Conservation (phyloP, 2,113 vertebrate genomes). For the Hoplias malabaricus region DNA sequence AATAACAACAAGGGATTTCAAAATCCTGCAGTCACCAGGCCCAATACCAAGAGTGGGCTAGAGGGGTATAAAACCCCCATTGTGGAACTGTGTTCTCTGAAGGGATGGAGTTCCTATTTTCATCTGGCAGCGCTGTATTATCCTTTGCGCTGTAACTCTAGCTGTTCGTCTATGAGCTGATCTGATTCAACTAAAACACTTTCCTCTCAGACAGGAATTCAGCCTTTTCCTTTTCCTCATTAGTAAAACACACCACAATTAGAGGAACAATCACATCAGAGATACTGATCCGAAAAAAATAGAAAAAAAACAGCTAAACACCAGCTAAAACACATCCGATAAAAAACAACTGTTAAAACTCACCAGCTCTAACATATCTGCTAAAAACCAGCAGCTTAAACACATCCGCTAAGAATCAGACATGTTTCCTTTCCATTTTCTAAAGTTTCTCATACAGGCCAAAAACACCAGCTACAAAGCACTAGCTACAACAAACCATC, state of each 20-base stretch:
- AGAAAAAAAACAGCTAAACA: background rate
- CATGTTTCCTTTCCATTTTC: too few relatives aligned
- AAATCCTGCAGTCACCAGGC: too few relatives aligned
- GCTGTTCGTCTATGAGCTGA: background rate
- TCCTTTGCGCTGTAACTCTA: background rate
- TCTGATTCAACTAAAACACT: background rate
- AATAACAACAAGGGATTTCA: too few relatives aligned
- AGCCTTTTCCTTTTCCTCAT: conserved; percentile 28
- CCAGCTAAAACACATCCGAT: background rate
- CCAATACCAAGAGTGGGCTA: too few relatives aligned
- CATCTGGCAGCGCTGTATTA: background rate
- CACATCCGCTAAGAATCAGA: too few relatives aligned
- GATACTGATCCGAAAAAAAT: background rate
- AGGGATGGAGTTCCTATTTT: too few relatives aligned
- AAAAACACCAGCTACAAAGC: too few relatives aligned
- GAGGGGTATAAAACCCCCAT: too few relatives aligned
- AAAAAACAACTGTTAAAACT: background rate
- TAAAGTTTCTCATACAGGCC: too few relatives aligned
- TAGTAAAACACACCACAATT: too few relatives aligned
- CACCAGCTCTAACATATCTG: background rate
- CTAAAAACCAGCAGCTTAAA: background rate
- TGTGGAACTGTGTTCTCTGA: too few relatives aligned
- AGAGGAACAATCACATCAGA: background rate
- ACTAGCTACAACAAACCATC: too few relatives aligned
- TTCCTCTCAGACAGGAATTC: conserved; percentile 37